phyloP scores from a whole-genome alignment of 2,113 vertebrate species.

The Ageneiosus marmoratus region DNA sequence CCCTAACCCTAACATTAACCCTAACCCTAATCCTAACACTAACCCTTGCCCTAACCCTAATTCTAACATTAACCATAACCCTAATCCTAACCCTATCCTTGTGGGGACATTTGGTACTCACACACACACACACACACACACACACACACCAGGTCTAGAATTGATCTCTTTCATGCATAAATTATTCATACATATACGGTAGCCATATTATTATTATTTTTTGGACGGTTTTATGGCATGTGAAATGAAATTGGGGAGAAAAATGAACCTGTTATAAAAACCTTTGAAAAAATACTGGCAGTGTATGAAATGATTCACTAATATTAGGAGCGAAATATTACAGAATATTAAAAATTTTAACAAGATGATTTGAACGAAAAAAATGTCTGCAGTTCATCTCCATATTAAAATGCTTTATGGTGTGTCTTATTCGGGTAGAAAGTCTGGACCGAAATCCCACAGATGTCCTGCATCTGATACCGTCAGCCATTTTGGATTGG shows the following conservation, averaged over 20 bases:
- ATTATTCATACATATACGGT: neutral
- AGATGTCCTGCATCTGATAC: neutral
- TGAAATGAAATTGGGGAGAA: neutral
- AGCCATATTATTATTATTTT: neutral
- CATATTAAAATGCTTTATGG: neutral
- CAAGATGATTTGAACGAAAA: neutral
- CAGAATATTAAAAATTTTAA: neutral
- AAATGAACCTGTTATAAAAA: neutral
- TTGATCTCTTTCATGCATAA: neutral
- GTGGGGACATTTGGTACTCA: no score
- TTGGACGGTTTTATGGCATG: neutral
- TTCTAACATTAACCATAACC: no score
- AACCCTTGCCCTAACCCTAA: no score
- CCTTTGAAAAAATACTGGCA: neutral
- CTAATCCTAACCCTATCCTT: no score
- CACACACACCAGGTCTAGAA: neutral
- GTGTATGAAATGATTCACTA: neutral
- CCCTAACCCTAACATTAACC: no score
- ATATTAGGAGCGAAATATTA: neutral
- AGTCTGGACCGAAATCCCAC: neutral
- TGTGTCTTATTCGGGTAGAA: neutral
- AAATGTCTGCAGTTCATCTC: neutral
- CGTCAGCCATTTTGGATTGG: neutral
- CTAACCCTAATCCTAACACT: no score
- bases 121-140: neutral